Conservation (phyloP, 2,888 invertebrate species). For the Aelia acuminata region DNA sequence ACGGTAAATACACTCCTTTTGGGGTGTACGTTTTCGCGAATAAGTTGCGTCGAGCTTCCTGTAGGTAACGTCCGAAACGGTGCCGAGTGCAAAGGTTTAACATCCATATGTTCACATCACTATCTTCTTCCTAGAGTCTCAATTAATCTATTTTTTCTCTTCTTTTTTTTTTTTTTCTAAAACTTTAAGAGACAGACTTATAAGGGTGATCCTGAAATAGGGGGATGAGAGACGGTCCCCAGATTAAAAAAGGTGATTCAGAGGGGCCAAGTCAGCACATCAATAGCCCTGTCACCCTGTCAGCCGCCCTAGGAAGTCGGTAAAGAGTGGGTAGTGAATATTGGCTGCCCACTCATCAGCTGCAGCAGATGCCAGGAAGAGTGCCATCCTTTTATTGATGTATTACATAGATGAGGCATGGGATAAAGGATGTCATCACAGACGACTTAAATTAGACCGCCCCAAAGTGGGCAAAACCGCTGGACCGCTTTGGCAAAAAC, state of each 20-base stretch:
- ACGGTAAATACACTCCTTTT: too few species aligned
- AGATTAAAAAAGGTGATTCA: constrained; percentile 25
- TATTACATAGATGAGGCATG: not conserved
- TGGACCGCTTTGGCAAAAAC: too few species aligned
- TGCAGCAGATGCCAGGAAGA: not conserved
- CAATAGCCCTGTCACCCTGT: not conserved
- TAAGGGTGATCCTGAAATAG: too few species aligned
- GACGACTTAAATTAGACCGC: not conserved
- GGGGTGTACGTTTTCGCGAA: too few species aligned
- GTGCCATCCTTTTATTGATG: not conserved
- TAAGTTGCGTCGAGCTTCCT: too few species aligned
- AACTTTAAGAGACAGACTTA: not conserved
- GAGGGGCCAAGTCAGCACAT: not conserved
- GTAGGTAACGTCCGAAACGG: too few species aligned
- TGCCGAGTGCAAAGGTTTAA: too few species aligned
- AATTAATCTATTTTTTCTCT: not conserved
- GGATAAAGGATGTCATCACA: not conserved
- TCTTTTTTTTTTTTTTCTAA: not conserved
- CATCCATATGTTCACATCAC: too few species aligned
- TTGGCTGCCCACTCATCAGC: not conserved
- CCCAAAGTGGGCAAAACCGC: too few species aligned
- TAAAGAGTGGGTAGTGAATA: not conserved
- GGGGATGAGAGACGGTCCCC: not conserved
- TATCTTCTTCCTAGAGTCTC: not conserved
- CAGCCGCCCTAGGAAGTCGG: not conserved